These are phyloP conservation scores for Diplodus puntazzo DNA, from an alignment of 2,797 vertebrate genomes.

Conservation along the genomic window DNA sequence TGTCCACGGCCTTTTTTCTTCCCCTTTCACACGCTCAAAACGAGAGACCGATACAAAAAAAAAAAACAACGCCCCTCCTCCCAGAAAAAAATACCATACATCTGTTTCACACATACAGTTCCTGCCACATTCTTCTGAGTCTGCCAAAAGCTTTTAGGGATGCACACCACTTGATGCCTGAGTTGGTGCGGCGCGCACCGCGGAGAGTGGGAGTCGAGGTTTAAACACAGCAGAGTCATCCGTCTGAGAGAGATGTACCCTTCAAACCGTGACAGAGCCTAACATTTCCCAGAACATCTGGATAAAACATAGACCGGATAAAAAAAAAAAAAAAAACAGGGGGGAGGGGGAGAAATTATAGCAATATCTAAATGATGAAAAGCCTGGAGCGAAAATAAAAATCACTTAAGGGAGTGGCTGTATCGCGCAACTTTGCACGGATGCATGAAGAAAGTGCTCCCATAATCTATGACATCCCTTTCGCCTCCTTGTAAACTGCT, in stretches of 20 bases:
- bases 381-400: background rate
- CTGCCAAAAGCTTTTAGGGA: conserved; percentile 79
- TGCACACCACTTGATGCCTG: conserved; percentile 65
- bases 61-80: background rate
- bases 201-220: conserved; percentile 54
- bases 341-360: background rate
- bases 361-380: conserved; percentile 1
- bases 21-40: conserved; percentile 62
- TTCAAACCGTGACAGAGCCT: conserved; percentile 19
- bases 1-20: conserved; percentile 50
- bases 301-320: conserved; percentile 19
- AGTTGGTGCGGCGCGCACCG: conserved; percentile 59
- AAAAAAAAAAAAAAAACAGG: background rate
- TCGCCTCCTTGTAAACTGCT: conserved; percentile 22
- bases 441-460: conserved; percentile 1
- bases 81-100: conserved; percentile 49
- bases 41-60: conserved; percentile 34
- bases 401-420: background rate
- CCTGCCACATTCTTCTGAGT: conserved; percentile 76
- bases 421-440: conserved; percentile 13
- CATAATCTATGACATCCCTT: conserved; percentile 27
- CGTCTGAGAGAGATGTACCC: conserved; percentile 50
- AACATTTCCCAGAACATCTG: conserved; percentile 31
- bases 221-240: conserved; percentile 45
- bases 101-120: conserved; percentile 78